These are phyloP conservation scores for Psix sp. DNA, from an alignment of 1,140 invertebrate species.

Conservation along the genomic window DNA sequence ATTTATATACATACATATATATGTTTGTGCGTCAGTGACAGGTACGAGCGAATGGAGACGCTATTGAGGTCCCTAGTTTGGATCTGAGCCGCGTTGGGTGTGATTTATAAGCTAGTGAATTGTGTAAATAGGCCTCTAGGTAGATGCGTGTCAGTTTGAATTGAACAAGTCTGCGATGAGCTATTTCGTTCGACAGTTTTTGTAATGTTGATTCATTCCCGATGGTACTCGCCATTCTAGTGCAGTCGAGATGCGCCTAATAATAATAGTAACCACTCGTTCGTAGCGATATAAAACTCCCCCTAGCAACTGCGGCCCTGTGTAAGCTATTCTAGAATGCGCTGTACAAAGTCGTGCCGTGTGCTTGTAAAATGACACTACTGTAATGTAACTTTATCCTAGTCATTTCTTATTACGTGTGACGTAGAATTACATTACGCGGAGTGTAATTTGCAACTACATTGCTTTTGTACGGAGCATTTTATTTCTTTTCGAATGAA, in stretches of 20 bases:
- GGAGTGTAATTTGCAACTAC: too few relatives aligned
- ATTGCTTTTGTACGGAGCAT: too few relatives aligned
- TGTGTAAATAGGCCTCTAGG: constrained; percentile 27
- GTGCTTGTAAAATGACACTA: too few relatives aligned
- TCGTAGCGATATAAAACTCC: constrained; percentile 14
- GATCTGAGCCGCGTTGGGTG: constrained; percentile 13
- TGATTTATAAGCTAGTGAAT: constrained; percentile 38
- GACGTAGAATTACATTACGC: too few relatives aligned
- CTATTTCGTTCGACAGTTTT: constrained; percentile 11
- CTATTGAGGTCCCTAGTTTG: too few relatives aligned
- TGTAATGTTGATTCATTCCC: constrained; percentile 9
- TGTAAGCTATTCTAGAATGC: too few relatives aligned
- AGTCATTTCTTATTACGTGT: too few relatives aligned
- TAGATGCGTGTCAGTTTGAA: constrained; percentile 10
- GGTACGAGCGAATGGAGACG: background rate
- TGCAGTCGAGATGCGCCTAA: constrained; percentile 28
- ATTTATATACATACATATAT: too few relatives aligned
- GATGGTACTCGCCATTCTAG: too few relatives aligned
- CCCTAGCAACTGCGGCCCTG: constrained; percentile 1
- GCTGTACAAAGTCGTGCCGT: too few relatives aligned
- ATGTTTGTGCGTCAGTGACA: constrained; percentile 15
- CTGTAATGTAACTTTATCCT: too few relatives aligned
- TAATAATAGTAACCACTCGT: constrained; percentile 20
- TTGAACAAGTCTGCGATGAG: constrained; percentile 1
- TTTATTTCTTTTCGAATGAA: too few relatives aligned